phyloP scores from a whole-genome alignment of 1,140 invertebrate species.

The Caenorhabditis brenneri region DNA sequence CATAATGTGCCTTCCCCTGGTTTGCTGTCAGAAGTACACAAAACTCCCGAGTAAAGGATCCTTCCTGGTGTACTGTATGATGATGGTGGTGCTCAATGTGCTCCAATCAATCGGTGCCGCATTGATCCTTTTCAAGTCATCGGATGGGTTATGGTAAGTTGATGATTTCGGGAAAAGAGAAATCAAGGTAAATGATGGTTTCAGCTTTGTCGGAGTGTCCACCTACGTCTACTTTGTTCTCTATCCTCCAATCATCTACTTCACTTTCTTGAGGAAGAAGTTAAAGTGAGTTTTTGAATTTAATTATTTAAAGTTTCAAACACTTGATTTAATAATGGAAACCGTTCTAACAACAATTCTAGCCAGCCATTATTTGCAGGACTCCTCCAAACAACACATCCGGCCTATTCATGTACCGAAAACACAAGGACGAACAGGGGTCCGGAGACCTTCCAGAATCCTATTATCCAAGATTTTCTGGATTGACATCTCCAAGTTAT shows the following conservation, averaged over 20 bases:
- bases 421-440: conserved; percentile 52
- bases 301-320: no score
- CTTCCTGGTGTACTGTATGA: conserved; percentile 46
- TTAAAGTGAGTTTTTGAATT: conserved; percentile 42
- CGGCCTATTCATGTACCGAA: conserved; percentile 49
- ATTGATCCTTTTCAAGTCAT: conserved; percentile 45
- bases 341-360: no score
- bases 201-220: conserved; percentile 44
- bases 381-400: conserved; percentile 22
- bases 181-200: not conserved
- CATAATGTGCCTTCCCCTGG: conserved; percentile 41
- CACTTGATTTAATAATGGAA: no score
- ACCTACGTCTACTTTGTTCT: conserved; percentile 46
- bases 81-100: conserved; percentile 33
- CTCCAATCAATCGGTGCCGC: conserved; percentile 45
- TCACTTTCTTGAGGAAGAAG: conserved; percentile 48
- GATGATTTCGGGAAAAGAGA: not conserved
- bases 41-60: conserved; percentile 48
- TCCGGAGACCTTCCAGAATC: conserved; percentile 43
- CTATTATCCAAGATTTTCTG: conserved; percentile 51
- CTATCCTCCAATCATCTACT: conserved; percentile 48
- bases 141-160: conserved; percentile 47
- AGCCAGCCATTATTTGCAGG: not conserved
- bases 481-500: conserved; percentile 50
- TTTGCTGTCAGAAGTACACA: conserved; percentile 41